Percentiles rank a stretch among this genome's conserved stretches.
Conservation (phyloP, 2,888 invertebrate species). For the Cataglyphis rosenhaueri region DNA sequence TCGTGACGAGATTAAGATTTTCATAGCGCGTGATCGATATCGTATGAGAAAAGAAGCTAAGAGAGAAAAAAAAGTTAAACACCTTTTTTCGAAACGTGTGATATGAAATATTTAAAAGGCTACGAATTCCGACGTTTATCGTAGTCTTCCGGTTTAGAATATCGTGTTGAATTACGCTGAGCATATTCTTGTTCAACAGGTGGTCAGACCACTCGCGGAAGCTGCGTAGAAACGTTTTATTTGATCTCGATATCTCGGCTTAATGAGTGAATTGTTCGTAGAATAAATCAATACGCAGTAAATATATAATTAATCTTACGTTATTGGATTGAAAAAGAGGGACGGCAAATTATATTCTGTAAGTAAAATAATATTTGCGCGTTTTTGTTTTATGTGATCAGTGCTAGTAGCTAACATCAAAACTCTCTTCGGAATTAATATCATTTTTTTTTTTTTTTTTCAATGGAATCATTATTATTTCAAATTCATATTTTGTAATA, state of each 20-base stretch:
- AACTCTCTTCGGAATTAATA: neutral
- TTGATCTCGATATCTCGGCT: neutral
- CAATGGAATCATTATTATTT: neutral
- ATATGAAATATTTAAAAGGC: neutral
- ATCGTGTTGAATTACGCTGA: neutral
- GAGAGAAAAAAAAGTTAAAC: neutral
- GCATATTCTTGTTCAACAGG: neutral
- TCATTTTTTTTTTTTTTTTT: neutral
- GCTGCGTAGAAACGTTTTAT: neutral
- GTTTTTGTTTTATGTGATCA: neutral
- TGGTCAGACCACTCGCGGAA: neutral
- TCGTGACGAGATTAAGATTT: neutral
- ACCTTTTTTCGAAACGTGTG: neutral
- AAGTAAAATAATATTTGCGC: neutral
- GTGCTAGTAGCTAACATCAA: neutral
- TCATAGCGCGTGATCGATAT: too few relatives aligned
- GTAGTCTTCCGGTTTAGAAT: neutral
- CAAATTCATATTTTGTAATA: neutral
- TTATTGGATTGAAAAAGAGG: neutral
- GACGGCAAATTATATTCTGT: neutral
- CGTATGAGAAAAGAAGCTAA: neutral
- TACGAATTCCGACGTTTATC: neutral
- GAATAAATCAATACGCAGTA: neutral
- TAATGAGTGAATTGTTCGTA: neutral
- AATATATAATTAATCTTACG: neutral